Base-by-base conservation (phyloP, 2,797 vertebrate genomes). In the Carapus acus region DNA sequence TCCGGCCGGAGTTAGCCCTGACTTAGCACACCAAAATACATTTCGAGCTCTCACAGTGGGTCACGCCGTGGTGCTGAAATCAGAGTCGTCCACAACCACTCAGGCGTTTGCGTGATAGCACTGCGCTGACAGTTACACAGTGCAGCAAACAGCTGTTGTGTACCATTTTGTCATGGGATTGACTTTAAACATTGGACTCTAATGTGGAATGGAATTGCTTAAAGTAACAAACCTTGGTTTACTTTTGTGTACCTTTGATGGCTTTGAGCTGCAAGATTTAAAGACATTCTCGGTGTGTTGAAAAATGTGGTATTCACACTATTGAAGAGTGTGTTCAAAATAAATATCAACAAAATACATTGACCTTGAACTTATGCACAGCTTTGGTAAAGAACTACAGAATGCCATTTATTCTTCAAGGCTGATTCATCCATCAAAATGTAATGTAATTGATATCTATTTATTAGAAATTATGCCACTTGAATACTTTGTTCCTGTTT, bases 111-210 rank as follows among this genome's bases (percentile, higher is more conserved):
- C 43, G 60, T 71, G 75, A 69, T 65, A 59, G 75, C 29, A 20
- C 23, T 0, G 71, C 18, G 69, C 41, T 74, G 77, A 79, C 74
- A 72, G 75, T 65, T 49, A 66, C 46, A 29, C 65, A 3, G 54
- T 9, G 63, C 69, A 41, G 72, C 63, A 62, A 67, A 70, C 81
- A 83, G 80, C 81, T 84, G 79, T 49, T 62, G 74, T 44, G 2
- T 64, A 67, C 68, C 13, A 54, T 65, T 76, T 68, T 78, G 74
- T 79, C 76, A 66, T 77, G 46, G n/a, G 61, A 67, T 57, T 69
- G 42, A 27, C 60, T 74, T 68, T 63, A 62, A 78, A 74, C 76
- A 55, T 60, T 38, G 69, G 41, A 51, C 62, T 47, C 69, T 62
- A 16, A 2, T 50, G 70, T 65, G 73, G 68, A 69, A 58, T 46